Conservation (phyloP, 2,888 invertebrate genomes). For the Timema cristinae region DNA sequence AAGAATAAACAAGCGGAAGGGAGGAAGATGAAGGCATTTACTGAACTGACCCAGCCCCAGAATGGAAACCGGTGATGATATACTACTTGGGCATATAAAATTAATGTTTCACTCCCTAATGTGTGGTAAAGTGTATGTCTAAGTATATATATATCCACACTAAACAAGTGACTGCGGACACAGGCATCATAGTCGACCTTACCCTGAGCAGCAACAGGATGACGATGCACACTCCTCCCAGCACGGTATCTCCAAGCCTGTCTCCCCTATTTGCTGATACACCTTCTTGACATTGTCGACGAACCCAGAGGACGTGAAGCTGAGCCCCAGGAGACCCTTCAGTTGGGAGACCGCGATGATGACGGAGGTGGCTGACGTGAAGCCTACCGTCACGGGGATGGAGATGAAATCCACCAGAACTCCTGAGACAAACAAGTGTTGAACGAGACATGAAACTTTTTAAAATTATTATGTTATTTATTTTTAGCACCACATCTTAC, state of each 20-base stretch:
- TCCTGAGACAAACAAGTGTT: constrained; percentile 50
- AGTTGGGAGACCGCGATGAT: constrained; percentile 84
- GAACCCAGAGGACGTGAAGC: constrained; percentile 69
- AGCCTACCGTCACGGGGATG: constrained; percentile 82
- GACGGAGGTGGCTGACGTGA: constrained; percentile 87
- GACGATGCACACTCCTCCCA: constrained; percentile 70
- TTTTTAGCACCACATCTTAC: too few relatives aligned
- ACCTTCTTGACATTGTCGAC: constrained; percentile 70
- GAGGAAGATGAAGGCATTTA: too few relatives aligned
- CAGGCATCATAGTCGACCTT: constrained; percentile 40
- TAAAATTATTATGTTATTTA: too few relatives aligned
- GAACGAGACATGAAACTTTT: too few relatives aligned
- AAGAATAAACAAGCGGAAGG: too few relatives aligned
- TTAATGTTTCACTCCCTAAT: too few relatives aligned
- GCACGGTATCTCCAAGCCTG: constrained; percentile 63
- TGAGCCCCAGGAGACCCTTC: constrained; percentile 68
- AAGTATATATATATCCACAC: too few relatives aligned
- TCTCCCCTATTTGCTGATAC: constrained; percentile 61
- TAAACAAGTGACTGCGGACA: too few relatives aligned
- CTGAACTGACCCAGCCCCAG: too few relatives aligned
- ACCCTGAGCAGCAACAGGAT: constrained; percentile 72
- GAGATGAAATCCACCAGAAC: constrained; percentile 88
- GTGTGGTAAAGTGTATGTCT: too few relatives aligned
- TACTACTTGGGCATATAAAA: too few relatives aligned
- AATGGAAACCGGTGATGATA: too few relatives aligned